phyloP scores from a whole-genome alignment of 2,888 invertebrate species.

The Frankliniella intonsa region DNA sequence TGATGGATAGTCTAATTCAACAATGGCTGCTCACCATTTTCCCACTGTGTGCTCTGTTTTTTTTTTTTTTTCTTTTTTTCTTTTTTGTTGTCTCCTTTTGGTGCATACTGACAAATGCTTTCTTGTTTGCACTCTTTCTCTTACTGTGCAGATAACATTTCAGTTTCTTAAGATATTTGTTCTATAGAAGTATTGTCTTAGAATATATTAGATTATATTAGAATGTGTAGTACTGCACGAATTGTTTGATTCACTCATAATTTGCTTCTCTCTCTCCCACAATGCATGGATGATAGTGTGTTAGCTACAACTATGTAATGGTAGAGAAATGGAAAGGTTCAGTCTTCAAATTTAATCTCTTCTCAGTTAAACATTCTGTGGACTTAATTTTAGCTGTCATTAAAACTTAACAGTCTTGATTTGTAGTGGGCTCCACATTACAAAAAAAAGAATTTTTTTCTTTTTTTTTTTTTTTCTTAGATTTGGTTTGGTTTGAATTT shows the following conservation, averaged over 20 bases:
- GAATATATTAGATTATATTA: not conserved
- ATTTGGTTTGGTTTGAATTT: slow-evolving; percentile 18
- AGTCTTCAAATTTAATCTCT: too few relatives aligned
- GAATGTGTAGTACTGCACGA: not conserved
- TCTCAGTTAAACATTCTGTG: too few relatives aligned
- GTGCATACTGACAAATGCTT: not conserved
- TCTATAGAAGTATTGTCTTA: too few relatives aligned
- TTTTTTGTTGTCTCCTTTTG: not conserved
- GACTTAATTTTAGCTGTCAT: too few relatives aligned
- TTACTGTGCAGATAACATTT: not conserved
- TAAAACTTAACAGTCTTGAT: too few relatives aligned
- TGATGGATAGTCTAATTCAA: not conserved
- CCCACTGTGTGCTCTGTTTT: not conserved
- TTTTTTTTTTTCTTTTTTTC: not conserved
- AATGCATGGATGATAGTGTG: not conserved
- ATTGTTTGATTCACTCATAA: not conserved
- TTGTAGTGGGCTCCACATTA: slow-evolving; percentile 8
- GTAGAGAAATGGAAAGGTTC: too few relatives aligned
- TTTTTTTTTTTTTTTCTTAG: not conserved
- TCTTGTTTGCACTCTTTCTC: slow-evolving; percentile 2
- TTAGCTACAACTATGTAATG: too few relatives aligned
- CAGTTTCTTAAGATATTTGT: too few relatives aligned
- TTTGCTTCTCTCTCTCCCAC: slow-evolving; percentile 4
- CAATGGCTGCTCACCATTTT: not conserved
- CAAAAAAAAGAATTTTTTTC: not conserved